Evolutionary conservation across 2,888 invertebrate genomes (phyloP).

Genomic region (Hirudinaria manillensis): DNA sequence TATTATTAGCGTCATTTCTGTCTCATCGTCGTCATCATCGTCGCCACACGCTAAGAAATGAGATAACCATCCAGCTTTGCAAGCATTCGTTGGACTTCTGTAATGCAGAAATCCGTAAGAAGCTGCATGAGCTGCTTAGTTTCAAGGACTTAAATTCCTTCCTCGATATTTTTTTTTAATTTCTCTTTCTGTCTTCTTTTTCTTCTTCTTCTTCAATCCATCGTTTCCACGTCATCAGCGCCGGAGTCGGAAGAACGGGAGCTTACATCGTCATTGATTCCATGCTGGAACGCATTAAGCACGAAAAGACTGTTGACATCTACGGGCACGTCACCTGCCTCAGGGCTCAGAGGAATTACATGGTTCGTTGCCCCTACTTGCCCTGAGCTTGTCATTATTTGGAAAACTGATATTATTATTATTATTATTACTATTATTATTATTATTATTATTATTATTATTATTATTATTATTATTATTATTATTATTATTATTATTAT

Average conservation of each 20-base stretch:
- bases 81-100: too few species aligned
- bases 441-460: not conserved
- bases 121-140: too few species aligned
- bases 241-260: slow-evolving; percentile 63
- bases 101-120: too few species aligned
- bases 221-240: slow-evolving; percentile 55
- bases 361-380: slow-evolving; percentile 57
- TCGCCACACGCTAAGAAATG: too few species aligned
- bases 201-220: not conserved
- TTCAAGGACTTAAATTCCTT: not conserved
- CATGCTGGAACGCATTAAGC: slow-evolving; percentile 91
- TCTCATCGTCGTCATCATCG: too few species aligned
- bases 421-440: not conserved
- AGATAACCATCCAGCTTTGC: too few species aligned
- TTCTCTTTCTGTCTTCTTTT: not conserved
- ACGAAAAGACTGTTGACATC: slow-evolving; percentile 95
- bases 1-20: too few species aligned
- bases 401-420: not conserved
- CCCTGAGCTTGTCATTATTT: not conserved
- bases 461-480: not conserved
- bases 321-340: slow-evolving; percentile 97
- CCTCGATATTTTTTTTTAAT: not conserved
- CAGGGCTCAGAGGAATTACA: slow-evolving; percentile 94
- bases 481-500: not conserved
- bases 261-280: slow-evolving; percentile 81